Conservation (phyloP, 2,113 vertebrate genomes). For the Oncorhynchus kisutch region DNA sequence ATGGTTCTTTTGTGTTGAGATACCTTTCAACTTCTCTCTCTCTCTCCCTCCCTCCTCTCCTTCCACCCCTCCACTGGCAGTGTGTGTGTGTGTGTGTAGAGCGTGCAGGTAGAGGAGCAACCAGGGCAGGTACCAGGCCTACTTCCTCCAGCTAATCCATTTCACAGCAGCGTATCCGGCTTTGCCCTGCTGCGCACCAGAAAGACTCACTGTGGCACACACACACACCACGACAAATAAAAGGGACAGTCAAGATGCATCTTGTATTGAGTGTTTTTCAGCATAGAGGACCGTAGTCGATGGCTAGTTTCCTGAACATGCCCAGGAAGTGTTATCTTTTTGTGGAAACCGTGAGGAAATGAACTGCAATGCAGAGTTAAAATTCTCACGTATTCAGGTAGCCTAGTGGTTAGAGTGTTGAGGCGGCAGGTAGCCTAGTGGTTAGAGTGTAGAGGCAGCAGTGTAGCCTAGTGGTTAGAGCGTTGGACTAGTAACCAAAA, state of each 20-base stretch:
- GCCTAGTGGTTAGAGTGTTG: too few species aligned
- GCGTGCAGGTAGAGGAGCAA: neutral
- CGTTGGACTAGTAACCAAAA: too few species aligned
- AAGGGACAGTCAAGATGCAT: neutral
- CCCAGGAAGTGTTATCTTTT: too few species aligned
- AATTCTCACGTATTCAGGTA: too few species aligned
- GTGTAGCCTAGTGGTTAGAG: too few species aligned
- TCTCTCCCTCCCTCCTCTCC: neutral
- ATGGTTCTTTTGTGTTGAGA: too few species aligned
- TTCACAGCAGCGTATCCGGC: constrained; percentile 10
- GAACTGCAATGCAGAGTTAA: too few species aligned
- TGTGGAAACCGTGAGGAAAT: too few species aligned
- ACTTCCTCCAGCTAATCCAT: constrained; percentile 12
- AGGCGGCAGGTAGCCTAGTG: too few species aligned
- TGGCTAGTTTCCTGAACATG: neutral
- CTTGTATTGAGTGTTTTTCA: neutral
- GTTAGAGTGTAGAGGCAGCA: too few species aligned
- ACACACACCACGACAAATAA: neutral
- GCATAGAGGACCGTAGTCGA: neutral
- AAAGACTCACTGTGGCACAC: neutral
- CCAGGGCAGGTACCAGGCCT: neutral
- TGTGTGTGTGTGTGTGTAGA: neutral
- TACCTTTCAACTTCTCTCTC: neutral
- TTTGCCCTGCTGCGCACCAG: constrained; percentile 4
- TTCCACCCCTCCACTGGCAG: neutral